Conservation (phyloP, 2,888 invertebrate species). For the Heteromurus nitidus region DNA sequence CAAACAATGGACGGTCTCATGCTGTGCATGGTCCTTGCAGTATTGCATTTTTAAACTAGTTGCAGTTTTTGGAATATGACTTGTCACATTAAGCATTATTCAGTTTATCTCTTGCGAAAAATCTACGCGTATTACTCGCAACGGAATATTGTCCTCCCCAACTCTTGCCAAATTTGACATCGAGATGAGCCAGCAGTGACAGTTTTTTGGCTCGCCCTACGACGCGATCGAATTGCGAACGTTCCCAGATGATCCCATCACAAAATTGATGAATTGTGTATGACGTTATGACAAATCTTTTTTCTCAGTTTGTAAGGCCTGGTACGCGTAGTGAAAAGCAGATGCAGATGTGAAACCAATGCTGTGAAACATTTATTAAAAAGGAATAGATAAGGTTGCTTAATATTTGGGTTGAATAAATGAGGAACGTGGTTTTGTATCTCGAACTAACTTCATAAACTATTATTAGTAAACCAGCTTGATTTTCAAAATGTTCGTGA, state of each 20-base stretch:
- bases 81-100: background rate
- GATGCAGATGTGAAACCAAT: too few species aligned
- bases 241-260: background rate
- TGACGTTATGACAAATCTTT: constrained; percentile 2
- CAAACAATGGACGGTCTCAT: background rate
- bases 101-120: background rate
- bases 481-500: too few species aligned
- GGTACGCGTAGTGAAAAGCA: too few species aligned
- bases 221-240: background rate
- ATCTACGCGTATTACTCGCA: background rate
- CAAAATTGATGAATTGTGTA: background rate
- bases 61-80: background rate
- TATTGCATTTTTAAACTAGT: background rate
- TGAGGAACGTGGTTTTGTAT: too few species aligned
- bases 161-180: constrained; percentile 6
- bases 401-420: too few species aligned
- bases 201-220: constrained; percentile 7
- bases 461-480: too few species aligned
- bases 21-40: background rate
- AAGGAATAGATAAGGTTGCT: too few species aligned
- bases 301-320: too few species aligned
- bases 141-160: constrained; percentile 5
- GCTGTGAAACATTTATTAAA: too few species aligned
- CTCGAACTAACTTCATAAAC: too few species aligned
- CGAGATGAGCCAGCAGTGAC: background rate